Conservation (phyloP, 2,888 invertebrate genomes). For the Augochlorella aurata region DNA sequence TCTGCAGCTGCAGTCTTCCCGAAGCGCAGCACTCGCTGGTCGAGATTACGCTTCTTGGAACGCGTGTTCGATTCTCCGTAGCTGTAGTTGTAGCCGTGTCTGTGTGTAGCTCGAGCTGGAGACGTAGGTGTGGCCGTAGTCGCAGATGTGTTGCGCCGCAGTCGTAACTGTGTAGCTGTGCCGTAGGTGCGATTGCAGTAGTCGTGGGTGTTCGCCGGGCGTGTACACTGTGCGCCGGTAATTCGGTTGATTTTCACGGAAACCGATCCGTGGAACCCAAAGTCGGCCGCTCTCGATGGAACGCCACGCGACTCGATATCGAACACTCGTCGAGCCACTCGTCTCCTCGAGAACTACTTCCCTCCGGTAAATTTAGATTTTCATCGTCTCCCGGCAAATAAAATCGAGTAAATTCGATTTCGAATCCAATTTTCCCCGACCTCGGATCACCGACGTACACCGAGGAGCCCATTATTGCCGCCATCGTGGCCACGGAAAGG, state of each 20-base stretch:
- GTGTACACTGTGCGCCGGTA: neutral
- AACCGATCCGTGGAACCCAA: neutral
- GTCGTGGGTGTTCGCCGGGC: neutral
- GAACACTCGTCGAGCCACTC: neutral
- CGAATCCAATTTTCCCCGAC: constrained; percentile 57
- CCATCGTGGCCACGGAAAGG: constrained; percentile 39
- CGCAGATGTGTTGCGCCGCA: neutral
- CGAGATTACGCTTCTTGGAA: neutral
- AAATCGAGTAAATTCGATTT: constrained; percentile 63
- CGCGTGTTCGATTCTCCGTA: neutral
- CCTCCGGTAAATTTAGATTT: constrained; percentile 48
- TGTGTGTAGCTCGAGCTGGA: neutral
- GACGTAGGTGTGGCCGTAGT: neutral
- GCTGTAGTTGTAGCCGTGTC: neutral
- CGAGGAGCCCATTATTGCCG: constrained; percentile 56
- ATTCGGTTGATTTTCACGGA: constrained; percentile 6
- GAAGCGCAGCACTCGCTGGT: constrained; percentile 9
- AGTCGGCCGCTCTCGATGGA: neutral
- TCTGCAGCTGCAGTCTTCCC: constrained; percentile 32
- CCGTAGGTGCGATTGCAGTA: neutral
- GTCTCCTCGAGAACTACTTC: neutral
- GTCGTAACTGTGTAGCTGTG: too few relatives aligned
- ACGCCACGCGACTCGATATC: constrained; percentile 22
- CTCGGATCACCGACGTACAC: constrained; percentile 52
- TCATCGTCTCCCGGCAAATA: constrained; percentile 49